A percentile compares a stretch with the other conserved stretches of the same genome.
phyloP scores from a whole-genome alignment of 2,888 invertebrate genomes.

The Copidosoma aretas region DNA sequence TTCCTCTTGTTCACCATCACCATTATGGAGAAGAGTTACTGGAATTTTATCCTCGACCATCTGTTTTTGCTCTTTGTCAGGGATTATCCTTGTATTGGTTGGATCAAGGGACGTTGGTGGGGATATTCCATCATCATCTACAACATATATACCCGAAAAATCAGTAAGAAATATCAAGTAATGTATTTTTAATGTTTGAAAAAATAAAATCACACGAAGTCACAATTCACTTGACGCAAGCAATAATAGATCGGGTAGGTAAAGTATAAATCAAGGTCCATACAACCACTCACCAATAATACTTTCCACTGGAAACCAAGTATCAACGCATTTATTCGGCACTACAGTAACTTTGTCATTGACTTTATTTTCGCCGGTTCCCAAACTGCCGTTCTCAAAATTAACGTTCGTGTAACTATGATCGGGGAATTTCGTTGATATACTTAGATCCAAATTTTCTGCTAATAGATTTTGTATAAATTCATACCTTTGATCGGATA shows the following conservation, averaged over 20 bases:
- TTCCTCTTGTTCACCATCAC: constrained; percentile 8
- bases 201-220: neutral
- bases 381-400: constrained; percentile 16
- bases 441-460: constrained; percentile 34
- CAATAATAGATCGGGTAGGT: neutral
- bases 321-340: constrained; percentile 34
- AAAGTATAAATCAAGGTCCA: neutral
- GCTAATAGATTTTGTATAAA: constrained; percentile 37
- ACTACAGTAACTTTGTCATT: constrained; percentile 38
- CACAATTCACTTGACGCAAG: neutral
- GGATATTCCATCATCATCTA: constrained; percentile 26
- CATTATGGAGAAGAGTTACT: constrained; percentile 14
- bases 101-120: constrained; percentile 20
- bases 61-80: constrained; percentile 25
- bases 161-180: neutral
- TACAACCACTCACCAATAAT: constrained; percentile 44
- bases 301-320: constrained; percentile 48
- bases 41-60: constrained; percentile 26
- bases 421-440: constrained; percentile 38
- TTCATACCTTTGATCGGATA: constrained; percentile 39
- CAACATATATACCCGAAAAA: constrained; percentile 2
- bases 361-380: constrained; percentile 19
- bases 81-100: constrained; percentile 19
- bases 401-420: constrained; percentile 40
- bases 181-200: neutral